Evolutionary conservation across 2,113 vertebrate genomes (phyloP).

Genomic region (Carettochelys insculpta): DNA sequence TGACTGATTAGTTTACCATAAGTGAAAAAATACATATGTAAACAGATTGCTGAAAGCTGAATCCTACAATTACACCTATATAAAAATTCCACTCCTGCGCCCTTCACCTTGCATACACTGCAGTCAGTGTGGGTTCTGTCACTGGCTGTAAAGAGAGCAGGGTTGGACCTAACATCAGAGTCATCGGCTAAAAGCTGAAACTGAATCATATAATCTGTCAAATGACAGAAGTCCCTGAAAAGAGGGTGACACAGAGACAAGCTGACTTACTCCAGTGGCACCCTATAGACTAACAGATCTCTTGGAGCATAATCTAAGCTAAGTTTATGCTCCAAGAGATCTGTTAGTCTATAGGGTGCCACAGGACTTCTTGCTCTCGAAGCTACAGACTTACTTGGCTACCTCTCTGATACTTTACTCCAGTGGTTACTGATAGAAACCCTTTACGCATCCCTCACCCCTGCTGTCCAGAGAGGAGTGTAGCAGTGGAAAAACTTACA

Average conservation of each 20-base stretch:
- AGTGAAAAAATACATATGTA: not conserved
- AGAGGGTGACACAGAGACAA: not conserved
- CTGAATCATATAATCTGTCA: not conserved
- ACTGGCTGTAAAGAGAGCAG: not conserved
- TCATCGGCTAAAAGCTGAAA: not conserved
- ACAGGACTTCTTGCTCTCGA: too few species aligned
- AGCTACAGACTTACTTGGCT: too few species aligned
- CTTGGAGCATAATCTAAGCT: too few species aligned
- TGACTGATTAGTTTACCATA: not conserved
- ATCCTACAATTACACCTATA: not conserved
- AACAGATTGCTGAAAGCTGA: not conserved
- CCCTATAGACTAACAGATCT: too few species aligned
- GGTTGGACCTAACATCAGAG: not conserved
- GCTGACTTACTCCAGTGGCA: not conserved
- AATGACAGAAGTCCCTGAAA: not conserved
- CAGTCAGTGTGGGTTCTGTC: not conserved
- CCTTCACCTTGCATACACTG: not conserved
- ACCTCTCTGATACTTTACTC: too few species aligned
- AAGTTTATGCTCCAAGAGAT: too few species aligned
- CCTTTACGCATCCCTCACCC: accelerated
- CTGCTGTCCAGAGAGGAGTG: not conserved
- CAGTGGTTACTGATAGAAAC: not conserved
- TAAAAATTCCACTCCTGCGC: not conserved
- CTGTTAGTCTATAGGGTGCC: too few species aligned
- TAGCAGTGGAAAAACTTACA: not conserved